Percentiles rank a stretch among this genome's conserved stretches.
Evolutionary conservation across 2,797 vertebrate species (phyloP).

Genomic region (Lates japonicus): DNA sequence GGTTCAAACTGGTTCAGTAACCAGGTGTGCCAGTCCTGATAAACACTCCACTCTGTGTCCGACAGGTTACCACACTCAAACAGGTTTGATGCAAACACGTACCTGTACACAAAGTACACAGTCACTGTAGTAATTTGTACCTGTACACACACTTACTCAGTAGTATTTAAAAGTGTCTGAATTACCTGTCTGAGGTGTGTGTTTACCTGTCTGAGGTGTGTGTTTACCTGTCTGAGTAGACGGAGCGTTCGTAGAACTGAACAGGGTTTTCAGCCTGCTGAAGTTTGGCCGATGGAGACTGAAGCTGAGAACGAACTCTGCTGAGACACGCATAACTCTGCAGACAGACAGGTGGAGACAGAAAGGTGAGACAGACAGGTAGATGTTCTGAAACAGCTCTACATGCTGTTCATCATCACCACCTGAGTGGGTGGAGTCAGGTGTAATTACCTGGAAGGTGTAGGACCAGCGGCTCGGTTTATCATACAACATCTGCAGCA

Average conservation of each 20-base stretch:
- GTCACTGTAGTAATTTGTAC: constrained; percentile 41
- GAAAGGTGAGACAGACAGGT: background rate
- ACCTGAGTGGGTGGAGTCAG: background rate
- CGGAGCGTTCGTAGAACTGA: constrained; percentile 91
- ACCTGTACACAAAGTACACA: constrained; percentile 74
- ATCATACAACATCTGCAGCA: constrained; percentile 91
- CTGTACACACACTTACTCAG: constrained; percentile 58
- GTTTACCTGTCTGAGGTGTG: background rate
- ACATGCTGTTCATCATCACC: no score
- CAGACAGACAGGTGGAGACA: background rate
- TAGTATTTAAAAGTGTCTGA: background rate
- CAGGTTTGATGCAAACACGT: constrained; percentile 89
- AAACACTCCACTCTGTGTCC: constrained; percentile 90
- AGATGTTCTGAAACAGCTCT: background rate
- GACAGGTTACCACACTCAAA: constrained; percentile 87
- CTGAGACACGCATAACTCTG: constrained; percentile 90
- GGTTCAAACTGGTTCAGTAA: constrained; percentile 86
- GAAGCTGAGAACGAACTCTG: constrained; percentile 87
- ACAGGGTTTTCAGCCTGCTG: constrained; percentile 88
- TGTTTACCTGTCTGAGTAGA: constrained; percentile 90
- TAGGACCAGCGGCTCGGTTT: constrained; percentile 91
- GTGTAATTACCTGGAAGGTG: constrained; percentile 83
- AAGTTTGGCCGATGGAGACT: constrained; percentile 85
- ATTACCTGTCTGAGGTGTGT: background rate
- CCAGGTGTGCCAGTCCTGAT: constrained; percentile 92